phyloP scores from a whole-genome alignment of 1,140 invertebrate genomes.

The Lucilia cuprina region DNA sequence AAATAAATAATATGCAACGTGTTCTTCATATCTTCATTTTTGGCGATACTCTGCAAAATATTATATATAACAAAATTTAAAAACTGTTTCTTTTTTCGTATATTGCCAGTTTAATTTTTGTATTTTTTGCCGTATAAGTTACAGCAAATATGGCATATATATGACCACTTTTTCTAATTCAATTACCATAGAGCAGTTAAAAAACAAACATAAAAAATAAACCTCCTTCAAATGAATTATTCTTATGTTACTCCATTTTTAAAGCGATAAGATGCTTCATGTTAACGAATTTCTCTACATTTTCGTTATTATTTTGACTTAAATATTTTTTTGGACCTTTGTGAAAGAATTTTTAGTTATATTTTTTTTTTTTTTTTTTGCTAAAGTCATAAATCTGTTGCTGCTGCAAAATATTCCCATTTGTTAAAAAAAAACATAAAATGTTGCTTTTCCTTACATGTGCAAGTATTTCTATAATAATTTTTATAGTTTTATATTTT shows the following conservation, averaged over 20 bases:
- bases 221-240: background rate
- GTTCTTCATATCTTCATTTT: too few species aligned
- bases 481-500: background rate
- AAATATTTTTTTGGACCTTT: background rate
- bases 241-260: background rate
- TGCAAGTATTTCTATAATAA: background rate
- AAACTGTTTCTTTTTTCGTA: too few species aligned
- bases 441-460: background rate
- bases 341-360: background rate
- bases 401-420: background rate
- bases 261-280: background rate
- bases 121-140: background rate
- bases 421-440: background rate
- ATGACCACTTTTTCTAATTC: background rate
- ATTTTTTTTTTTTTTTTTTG: background rate
- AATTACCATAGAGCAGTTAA: background rate
- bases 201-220: background rate
- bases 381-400: background rate
- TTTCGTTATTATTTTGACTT: background rate
- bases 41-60: too few species aligned
- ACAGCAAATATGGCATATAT: slow-evolving; percentile 17
- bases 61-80: too few species aligned
- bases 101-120: too few species aligned
- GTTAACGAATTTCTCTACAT: background rate
- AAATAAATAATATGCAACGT: too few species aligned